Base-by-base conservation (phyloP, 30 jellyfish, hydroid and myxozoan species). In the Hydractinia echinata region DNA sequence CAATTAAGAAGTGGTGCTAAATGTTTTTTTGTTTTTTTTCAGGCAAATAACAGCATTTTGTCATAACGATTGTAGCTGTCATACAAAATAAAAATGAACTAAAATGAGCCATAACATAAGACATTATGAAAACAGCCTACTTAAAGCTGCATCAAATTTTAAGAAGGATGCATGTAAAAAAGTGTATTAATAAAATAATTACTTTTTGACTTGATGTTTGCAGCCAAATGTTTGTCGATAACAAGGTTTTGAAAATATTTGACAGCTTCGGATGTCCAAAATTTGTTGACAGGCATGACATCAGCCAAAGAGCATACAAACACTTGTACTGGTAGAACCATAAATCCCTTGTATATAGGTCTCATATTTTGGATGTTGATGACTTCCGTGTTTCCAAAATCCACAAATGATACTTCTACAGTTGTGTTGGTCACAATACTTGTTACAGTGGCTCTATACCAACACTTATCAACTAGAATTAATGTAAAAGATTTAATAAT, bases 291-390 rank as follows among this genome's bases (percentile, higher is more conserved):
- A 13, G 95, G 89, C 48, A 13, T 39, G 68, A 89, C 84, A 64
- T 79, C 94, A 74, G 73, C 84, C n/a, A 90, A 85, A 15, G 90
- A 66, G 64, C 95, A 85, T 7, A 78, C 92, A 82, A 90, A 77
- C 39, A 88, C 94, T 70, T 90, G 97, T 9, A 86, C 84, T 10
- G 97, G 97, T 77, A 90, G 73, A 30, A 77, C 58, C 86, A 85
- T 81, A 69, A 85, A 90, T 14, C 79, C 86, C 8, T 79, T 71
- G 76, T 81, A 76, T 62, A 90, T 81, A 50, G 95, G 92, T 20
- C 86, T 58, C 53, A 90, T 72, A 52, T 66, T 66, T 54, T 73
- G 70, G 4, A 71, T 50, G 2, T 89, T 18, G 30, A 85, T 56
- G 14, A 52, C 61, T 48, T 85, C 94, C 58, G 86, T 39, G 94